phyloP scores from a whole-genome alignment of 23 tunicate genomes.

The Ascidia mentula region DNA sequence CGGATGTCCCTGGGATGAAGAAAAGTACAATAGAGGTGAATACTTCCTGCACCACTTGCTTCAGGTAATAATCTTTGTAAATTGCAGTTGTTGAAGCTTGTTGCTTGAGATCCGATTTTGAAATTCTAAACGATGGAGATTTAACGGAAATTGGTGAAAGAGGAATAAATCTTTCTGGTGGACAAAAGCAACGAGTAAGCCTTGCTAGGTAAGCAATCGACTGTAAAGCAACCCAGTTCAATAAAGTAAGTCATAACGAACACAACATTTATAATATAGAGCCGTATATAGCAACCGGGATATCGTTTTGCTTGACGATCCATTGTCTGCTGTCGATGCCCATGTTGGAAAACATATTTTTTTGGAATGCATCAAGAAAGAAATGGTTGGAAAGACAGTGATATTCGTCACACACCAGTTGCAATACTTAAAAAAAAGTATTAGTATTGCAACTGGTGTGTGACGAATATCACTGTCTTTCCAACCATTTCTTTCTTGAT shows the following conservation, averaged over 20 bases:
- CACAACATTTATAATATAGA: too few relatives aligned
- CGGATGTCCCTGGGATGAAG: slow-evolving; percentile 71
- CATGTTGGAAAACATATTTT: slow-evolving; percentile 97
- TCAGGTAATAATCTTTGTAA: background rate
- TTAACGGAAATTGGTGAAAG: slow-evolving; percentile 89
- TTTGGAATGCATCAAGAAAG: slow-evolving; percentile 86
- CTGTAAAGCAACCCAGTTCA: too few relatives aligned
- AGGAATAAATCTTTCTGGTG: slow-evolving; percentile 96
- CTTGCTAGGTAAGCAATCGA: slow-evolving; percentile 56
- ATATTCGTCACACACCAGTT: slow-evolving; percentile 91
- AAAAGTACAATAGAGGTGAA: slow-evolving; percentile 80
- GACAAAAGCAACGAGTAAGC: slow-evolving; percentile 92
- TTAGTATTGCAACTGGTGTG: slow-evolving; percentile 93
- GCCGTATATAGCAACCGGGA: slow-evolving; percentile 95
- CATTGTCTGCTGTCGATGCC: slow-evolving; percentile 96
- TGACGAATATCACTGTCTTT: slow-evolving; percentile 84
- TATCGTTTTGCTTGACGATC: slow-evolving; percentile 87
- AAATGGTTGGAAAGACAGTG: slow-evolving; percentile 61
- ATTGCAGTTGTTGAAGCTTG: slow-evolving; percentile 42
- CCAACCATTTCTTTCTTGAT: slow-evolving; percentile 67
- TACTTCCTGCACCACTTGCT: too few relatives aligned
- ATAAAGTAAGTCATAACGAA: too few relatives aligned
- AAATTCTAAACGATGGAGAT: slow-evolving; percentile 74
- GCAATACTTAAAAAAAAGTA: too few relatives aligned
- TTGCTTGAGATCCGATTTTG: slow-evolving; percentile 69